Percentiles rank a stretch among this genome's conserved stretches.
phyloP scores from a whole-genome alignment of 2,113 vertebrate genomes.

The Chelonoidis abingdonii region DNA sequence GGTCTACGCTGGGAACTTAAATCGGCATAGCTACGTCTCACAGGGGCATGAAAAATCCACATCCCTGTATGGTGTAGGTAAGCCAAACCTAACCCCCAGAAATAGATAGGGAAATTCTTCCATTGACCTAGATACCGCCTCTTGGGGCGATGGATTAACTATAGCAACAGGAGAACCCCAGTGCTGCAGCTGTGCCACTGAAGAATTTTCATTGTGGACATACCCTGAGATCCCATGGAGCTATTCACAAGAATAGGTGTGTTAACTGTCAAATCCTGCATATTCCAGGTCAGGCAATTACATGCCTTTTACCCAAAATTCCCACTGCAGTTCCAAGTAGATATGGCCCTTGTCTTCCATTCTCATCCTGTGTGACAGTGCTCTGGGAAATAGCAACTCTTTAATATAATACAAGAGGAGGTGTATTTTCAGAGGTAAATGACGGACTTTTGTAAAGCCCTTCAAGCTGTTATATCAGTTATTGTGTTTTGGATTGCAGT shows the following conservation, averaged over 20 bases:
- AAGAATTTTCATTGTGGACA: no score
- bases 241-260: not conserved
- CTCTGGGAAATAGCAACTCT: not conserved
- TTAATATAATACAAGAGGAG: not conserved
- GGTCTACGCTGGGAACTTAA: not conserved
- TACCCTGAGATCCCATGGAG: not conserved
- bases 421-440: not conserved
- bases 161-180: not conserved
- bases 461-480: not conserved
- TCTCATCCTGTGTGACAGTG: rapidly evolving
- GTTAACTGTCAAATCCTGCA: rapidly evolving
- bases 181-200: no score
- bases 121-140: not conserved
- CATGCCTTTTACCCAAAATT: not conserved
- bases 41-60: not conserved
- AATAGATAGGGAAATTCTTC: not conserved
- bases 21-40: not conserved
- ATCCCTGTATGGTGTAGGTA: not conserved
- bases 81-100: not conserved
- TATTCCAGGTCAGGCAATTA: not conserved
- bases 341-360: not conserved
- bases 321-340: not conserved
- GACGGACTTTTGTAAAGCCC: not conserved
- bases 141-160: not conserved
- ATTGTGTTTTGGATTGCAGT: not conserved